phyloP scores from a whole-genome alignment of 2,113 vertebrate genomes.

The Labeo catla region DNA sequence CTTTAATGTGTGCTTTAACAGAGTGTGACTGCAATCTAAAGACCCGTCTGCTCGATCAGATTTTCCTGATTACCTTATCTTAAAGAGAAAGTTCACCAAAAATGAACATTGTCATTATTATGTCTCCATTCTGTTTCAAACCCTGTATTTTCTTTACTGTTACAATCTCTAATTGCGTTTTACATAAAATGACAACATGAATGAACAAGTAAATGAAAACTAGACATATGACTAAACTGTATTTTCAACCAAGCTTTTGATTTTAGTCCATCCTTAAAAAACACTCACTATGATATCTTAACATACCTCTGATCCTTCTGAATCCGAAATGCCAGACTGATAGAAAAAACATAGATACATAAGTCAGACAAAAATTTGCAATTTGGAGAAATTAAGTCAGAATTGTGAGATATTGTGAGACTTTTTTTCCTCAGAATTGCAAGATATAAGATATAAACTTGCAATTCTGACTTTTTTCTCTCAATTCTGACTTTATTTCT shows the following conservation, averaged over 20 bases:
- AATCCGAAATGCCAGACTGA: constrained; percentile 72
- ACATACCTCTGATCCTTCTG: constrained; percentile 75
- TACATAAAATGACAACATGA: neutral
- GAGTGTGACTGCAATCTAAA: neutral
- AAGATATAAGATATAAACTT: too few relatives aligned
- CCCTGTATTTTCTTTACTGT: neutral
- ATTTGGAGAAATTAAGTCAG: too few relatives aligned
- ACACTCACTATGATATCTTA: neutral
- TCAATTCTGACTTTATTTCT: too few relatives aligned
- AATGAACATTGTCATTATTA: neutral
- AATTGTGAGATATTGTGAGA: too few relatives aligned
- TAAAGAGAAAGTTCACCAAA: neutral
- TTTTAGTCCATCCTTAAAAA: neutral
- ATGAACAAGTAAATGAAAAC: neutral
- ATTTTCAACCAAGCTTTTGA: neutral
- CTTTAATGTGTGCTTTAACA: constrained; percentile 7
- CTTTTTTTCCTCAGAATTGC: too few relatives aligned
- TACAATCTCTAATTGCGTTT: neutral
- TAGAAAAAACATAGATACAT: constrained; percentile 8
- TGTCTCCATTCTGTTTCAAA: neutral
- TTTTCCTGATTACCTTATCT: neutral
- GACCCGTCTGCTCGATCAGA: neutral
- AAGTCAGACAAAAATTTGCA: neutral
- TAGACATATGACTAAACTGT: neutral
- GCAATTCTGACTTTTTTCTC: too few relatives aligned